Evolutionary conservation across 2,888 invertebrate genomes (phyloP).

Genomic region (Diadromus collaris): DNA sequence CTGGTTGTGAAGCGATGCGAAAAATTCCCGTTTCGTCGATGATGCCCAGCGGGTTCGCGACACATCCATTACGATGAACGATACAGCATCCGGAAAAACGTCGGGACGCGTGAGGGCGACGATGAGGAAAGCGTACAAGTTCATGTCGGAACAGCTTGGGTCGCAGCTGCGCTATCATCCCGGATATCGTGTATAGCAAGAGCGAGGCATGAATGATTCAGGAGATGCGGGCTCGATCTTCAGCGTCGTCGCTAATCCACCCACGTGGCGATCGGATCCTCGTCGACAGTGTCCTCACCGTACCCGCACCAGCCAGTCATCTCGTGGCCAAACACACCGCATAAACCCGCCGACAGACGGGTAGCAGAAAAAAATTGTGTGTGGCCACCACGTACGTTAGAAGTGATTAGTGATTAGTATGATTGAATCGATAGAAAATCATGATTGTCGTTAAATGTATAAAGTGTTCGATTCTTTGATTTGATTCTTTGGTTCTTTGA

Average conservation of each 20-base stretch:
- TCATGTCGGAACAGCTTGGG: not conserved
- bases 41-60: slow-evolving; percentile 1
- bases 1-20: not conserved
- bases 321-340: not conserved
- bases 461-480: no score
- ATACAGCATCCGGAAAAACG: slow-evolving; percentile 41
- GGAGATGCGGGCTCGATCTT: slow-evolving; percentile 19
- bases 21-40: slow-evolving; percentile 18
- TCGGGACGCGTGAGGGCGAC: slow-evolving; percentile 36
- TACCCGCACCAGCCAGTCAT: not conserved
- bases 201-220: slow-evolving; percentile 47
- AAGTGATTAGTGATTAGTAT: no score
- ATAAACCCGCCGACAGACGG: not conserved
- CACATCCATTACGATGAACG: slow-evolving; percentile 32
- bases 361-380: not conserved
- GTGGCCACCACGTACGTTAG: no score
- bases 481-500: no score
- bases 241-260: slow-evolving; percentile 30
- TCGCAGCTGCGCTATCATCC: slow-evolving; percentile 4
- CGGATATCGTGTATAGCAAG: slow-evolving; percentile 6
- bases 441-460: no score
- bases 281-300: not conserved
- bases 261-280: not conserved
- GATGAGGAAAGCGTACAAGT: slow-evolving; percentile 33
- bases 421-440: no score